Base-by-base conservation (phyloP, 2,113 vertebrate genomes). In the Potamarius usumacintae region DNA sequence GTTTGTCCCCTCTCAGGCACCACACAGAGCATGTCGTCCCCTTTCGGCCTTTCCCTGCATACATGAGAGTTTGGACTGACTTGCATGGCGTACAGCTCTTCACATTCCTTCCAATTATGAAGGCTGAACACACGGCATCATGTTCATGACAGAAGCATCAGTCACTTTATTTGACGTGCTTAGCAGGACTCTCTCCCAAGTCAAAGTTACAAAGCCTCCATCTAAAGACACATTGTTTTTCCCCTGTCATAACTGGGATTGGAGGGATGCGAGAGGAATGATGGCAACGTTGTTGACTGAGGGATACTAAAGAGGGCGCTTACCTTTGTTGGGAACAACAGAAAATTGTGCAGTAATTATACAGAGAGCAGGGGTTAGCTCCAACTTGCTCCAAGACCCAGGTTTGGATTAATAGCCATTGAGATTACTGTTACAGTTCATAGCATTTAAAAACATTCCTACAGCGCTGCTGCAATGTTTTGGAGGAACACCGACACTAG, bases 21-120 rank as follows among this genome's bases (percentile, higher is more conserved):
- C 89, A 86, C 42, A 55, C 20, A 34, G 60, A 79, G 12, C 15
- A 15, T 30, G 42, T 34, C 4, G 18, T 80, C n/a, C 60, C 82
- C 55, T 60, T 82, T 83, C 27, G 72, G 79, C 77, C 74, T 57
- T 80, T 76, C 86, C 63, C 85, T 52, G 42, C 90, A 86, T 90
- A 93, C 89, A 91, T 88, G 17, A 4, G 50, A 86, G 71, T 42
- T 77, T 20, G 57, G 62, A 0, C 5, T 77, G 63, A 71, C 82
- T 50, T n/a, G 3, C 42, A 20, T 27, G 55, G 18, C 17, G 9
- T 5, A 48, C 34, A 10, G 8, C 50, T 22, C 42, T 79, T 74
- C 9, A 30, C 34, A 62, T 52, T 79, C 58, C 74, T 55, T 30
- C n/a, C 22, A 50, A 80, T 79, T 25, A 80, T 53, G 48, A 79